phyloP scores from a whole-genome alignment of 2,113 vertebrate species.

The Okapia johnstoni region DNA sequence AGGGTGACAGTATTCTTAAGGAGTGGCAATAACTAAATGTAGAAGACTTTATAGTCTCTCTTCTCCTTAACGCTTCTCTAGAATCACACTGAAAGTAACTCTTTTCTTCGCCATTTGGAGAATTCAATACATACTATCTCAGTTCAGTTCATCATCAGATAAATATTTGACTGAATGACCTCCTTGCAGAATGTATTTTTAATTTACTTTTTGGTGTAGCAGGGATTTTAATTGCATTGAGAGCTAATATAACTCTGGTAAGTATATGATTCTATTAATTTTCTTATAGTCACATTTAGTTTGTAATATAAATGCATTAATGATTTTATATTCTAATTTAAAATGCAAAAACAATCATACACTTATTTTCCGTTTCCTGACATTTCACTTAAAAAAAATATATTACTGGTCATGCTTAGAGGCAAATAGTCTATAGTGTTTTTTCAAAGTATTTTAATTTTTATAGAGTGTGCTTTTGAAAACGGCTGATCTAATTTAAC shows the following conservation, averaged over 20 bases:
- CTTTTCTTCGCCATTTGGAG: not conserved
- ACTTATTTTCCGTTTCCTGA: conserved; percentile 20
- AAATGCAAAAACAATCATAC: conserved; percentile 8
- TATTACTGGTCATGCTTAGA: not conserved
- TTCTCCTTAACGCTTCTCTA: not conserved
- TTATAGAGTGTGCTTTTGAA: conserved; percentile 10
- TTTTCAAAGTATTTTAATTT: conserved; percentile 40
- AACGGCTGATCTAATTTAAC: not conserved
- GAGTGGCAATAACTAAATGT: not conserved
- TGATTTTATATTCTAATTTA: not conserved
- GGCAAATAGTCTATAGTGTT: not conserved
- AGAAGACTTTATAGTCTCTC: not conserved
- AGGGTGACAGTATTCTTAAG: not conserved
- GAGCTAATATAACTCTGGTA: not conserved
- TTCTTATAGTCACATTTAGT: conserved; percentile 15
- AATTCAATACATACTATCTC: not conserved
- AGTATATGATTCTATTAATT: conserved; percentile 23
- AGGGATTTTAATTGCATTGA: not conserved
- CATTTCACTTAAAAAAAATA: not conserved
- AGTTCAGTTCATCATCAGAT: not conserved
- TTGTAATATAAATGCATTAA: conserved; percentile 7
- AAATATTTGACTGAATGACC: conserved; percentile 15
- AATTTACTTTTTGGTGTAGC: not conserved
- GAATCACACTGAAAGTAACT: not conserved
- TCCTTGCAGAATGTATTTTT: not conserved